Conservation (phyloP, 2,113 vertebrate genomes). For the Notiomystis cincta region DNA sequence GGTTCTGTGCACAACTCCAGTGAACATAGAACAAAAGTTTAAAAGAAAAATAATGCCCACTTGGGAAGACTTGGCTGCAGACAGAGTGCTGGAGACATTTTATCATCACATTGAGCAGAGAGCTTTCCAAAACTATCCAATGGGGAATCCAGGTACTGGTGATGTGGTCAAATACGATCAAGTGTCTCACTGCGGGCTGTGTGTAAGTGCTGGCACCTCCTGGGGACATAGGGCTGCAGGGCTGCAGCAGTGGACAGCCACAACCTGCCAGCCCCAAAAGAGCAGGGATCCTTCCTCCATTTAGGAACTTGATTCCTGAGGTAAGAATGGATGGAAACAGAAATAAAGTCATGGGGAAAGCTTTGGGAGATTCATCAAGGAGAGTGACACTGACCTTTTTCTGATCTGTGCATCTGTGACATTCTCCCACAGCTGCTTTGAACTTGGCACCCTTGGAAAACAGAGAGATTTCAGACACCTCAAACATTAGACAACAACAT, state of each 20-base stretch:
- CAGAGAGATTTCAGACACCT: neutral
- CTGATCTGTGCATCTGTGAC: neutral
- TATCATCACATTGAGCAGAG: neutral
- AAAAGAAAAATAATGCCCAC: neutral
- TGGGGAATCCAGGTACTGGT: neutral
- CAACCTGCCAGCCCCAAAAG: accelerated
- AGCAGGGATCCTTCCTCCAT: neutral
- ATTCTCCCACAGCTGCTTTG: accelerated
- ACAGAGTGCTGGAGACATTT: neutral
- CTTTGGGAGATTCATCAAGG: neutral
- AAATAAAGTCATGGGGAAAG: neutral
- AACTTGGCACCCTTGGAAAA: neutral
- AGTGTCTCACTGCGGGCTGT: neutral
- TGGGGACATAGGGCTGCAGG: neutral
- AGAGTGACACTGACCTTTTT: neutral
- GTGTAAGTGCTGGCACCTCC: accelerated
- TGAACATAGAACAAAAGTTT: neutral
- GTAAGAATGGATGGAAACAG: neutral
- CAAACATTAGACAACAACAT: neutral
- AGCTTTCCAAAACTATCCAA: neutral
- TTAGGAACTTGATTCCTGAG: neutral
- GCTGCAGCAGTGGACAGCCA: neutral
- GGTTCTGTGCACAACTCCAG: neutral
- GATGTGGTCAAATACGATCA: neutral
- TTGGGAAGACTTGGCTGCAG: neutral